These are phyloP conservation scores for Anguilla marmorata DNA, from an alignment of 2,797 vertebrate species.

Conservation along the genomic window DNA sequence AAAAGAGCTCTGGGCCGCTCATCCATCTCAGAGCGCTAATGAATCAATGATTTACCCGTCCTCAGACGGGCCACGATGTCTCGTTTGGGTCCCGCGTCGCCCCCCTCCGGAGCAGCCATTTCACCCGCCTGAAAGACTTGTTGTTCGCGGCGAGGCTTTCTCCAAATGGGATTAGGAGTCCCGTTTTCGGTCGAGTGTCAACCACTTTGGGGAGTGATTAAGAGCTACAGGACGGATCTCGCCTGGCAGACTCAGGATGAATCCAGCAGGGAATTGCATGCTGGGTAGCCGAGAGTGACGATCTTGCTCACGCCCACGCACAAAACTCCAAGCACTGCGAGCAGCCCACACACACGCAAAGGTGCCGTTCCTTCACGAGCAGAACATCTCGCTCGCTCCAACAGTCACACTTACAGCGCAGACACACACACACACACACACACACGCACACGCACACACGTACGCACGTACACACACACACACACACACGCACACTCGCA, in stretches of 20 bases:
- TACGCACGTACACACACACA: background rate
- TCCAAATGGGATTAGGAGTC: background rate
- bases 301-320: background rate
- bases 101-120: background rate
- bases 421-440: background rate
- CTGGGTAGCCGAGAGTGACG: background rate
- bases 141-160: background rate
- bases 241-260: constrained; percentile 1
- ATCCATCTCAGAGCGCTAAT: background rate
- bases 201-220: background rate
- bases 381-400: background rate
- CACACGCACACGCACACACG: background rate
- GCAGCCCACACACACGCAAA: background rate
- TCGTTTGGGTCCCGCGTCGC: background rate
- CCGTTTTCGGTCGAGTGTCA: background rate
- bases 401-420: background rate
- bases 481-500: no score
- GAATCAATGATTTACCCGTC: constrained; percentile 19
- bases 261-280: constrained; percentile 7
- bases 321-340: background rate
- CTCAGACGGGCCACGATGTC: background rate
- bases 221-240: background rate
- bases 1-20: background rate
- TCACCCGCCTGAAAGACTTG: background rate
- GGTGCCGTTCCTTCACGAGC: background rate